Conservation (phyloP, 2,888 invertebrate genomes). For the Tetragonisca angustula region DNA sequence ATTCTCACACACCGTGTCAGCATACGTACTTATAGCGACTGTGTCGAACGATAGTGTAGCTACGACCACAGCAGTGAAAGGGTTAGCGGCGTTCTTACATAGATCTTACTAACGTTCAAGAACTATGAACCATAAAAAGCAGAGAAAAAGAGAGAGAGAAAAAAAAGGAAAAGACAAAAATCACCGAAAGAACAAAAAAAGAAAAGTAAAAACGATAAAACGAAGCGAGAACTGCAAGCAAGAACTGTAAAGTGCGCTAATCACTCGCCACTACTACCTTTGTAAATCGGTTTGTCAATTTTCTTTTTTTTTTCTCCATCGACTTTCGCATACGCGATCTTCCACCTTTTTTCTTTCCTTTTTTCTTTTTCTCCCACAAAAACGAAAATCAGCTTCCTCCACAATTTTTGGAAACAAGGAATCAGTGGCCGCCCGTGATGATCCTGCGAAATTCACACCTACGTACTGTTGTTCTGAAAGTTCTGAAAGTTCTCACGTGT, state of each 20-base stretch:
- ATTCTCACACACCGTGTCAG: conserved; percentile 13
- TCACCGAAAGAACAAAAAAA: neutral
- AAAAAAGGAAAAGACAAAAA: neutral
- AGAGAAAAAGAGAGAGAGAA: neutral
- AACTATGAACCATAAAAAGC: conserved; percentile 1
- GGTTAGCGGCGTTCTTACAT: conserved; percentile 41
- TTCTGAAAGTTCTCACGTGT: conserved; percentile 31
- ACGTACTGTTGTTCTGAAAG: neutral
- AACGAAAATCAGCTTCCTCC: conserved; percentile 45
- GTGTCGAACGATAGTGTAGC: neutral
- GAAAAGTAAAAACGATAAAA: neutral
- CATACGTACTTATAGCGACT: conserved; percentile 38
- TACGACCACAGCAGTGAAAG: conserved; percentile 51
- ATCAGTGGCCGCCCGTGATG: conserved; percentile 60
- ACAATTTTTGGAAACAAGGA: conserved; percentile 44
- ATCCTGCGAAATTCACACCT: conserved; percentile 17
- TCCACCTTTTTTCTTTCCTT: no score
- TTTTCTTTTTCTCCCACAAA: neutral
- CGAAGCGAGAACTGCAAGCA: no score
- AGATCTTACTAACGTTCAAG: conserved; percentile 19
- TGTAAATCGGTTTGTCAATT: conserved; percentile 44
- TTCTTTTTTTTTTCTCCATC: neutral
- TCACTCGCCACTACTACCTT: conserved; percentile 35
- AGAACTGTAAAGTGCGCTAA: conserved; percentile 9
- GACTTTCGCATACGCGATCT: conserved; percentile 9